phyloP scores from a whole-genome alignment of 1,140 invertebrate genomes.

The Achatina immaculata region DNA sequence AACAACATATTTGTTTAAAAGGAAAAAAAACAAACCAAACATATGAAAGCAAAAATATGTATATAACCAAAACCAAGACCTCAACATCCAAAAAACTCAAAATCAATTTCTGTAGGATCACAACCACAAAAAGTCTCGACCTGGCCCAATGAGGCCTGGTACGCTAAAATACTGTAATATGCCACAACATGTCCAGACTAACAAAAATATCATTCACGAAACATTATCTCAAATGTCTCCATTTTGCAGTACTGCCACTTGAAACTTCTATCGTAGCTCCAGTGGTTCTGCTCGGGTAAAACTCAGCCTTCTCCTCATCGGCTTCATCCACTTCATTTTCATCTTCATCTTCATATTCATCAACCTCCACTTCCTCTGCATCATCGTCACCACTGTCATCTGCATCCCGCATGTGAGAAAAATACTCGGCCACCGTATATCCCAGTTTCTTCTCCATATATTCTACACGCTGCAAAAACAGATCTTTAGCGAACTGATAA shows the following conservation, averaged over 20 bases:
- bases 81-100: no score
- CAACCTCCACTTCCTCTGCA: conserved; percentile 29
- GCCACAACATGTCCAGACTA: background rate
- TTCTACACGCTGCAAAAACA: conserved; percentile 83
- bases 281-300: conserved; percentile 13
- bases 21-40: no score
- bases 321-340: conserved; percentile 12
- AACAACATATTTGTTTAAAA: no score
- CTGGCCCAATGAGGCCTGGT: background rate
- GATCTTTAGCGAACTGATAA: conserved; percentile 91
- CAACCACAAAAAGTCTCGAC: background rate
- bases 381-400: conserved; percentile 16
- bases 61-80: no score
- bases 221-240: background rate
- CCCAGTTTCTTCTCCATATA: conserved; percentile 26
- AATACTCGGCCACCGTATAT: conserved; percentile 24
- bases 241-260: background rate
- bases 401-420: conserved; percentile 4
- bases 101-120: no score
- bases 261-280: background rate
- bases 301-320: background rate
- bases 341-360: conserved; percentile 35
- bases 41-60: no score
- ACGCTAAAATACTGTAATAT: background rate
- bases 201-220: background rate